These are phyloP conservation scores for Albula goreensis DNA, from an alignment of 2,113 vertebrate species.

Conservation along the genomic window DNA sequence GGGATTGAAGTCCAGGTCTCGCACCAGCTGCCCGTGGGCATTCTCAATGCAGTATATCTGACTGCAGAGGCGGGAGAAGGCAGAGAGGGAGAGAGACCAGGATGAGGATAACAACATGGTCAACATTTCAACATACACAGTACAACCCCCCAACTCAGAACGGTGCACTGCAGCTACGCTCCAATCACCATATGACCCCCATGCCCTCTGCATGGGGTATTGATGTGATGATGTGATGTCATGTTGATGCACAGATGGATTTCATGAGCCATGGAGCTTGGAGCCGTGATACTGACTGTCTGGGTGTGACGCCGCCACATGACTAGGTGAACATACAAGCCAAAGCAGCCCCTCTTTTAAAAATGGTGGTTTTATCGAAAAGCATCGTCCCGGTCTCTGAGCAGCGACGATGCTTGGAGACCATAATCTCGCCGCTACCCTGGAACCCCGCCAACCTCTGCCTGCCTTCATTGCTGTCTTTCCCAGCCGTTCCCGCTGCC, in stretches of 20 bases:
- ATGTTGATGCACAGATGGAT: too few relatives aligned
- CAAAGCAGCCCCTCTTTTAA: not conserved
- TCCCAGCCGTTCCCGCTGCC: conserved; percentile 59
- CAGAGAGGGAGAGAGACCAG: not conserved
- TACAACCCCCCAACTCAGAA: too few relatives aligned
- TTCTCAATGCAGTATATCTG: conserved; percentile 98
- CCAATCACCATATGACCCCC: too few relatives aligned
- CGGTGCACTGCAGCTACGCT: too few relatives aligned
- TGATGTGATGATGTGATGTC: too few relatives aligned
- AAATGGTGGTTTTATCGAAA: not conserved
- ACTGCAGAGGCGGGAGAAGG: conserved; percentile 60
- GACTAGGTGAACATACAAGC: not conserved
- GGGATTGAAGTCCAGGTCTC: conserved; percentile 98
- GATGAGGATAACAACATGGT: conserved; percentile 10
- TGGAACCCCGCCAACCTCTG: not conserved
- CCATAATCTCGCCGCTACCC: not conserved
- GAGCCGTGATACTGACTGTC: not conserved
- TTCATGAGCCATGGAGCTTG: not conserved
- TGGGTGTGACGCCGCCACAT: too few relatives aligned
- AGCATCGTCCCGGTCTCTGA: not conserved
- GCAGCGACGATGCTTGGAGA: not conserved
- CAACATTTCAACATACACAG: too few relatives aligned
- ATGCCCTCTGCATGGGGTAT: too few relatives aligned
- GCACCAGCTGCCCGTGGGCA: conserved; percentile 95
- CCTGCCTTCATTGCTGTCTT: not conserved